phyloP scores from a whole-genome alignment of 2,888 invertebrate genomes.

The Therioaphis trifolii region DNA sequence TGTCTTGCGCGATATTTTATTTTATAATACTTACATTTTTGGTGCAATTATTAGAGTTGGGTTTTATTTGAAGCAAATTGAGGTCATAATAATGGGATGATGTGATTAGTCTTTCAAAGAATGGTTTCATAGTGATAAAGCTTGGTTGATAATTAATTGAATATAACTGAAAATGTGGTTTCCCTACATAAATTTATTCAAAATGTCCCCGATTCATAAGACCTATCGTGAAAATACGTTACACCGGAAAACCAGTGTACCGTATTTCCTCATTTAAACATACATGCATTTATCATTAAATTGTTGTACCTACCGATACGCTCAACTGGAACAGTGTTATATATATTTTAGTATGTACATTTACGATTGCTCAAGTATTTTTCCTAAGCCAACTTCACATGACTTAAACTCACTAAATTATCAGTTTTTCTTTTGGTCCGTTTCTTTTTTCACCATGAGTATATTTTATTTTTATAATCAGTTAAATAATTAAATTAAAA shows the following conservation, averaged over 20 bases:
- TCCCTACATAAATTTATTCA: neutral
- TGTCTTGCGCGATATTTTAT: too few relatives aligned
- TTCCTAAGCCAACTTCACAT: neutral
- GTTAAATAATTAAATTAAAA: too few relatives aligned
- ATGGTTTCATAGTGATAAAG: neutral
- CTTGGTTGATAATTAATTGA: neutral
- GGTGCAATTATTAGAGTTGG: too few relatives aligned
- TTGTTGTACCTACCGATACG: neutral
- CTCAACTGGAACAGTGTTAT: constrained; percentile 38
- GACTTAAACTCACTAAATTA: too few relatives aligned
- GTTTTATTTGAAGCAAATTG: too few relatives aligned
- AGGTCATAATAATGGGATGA: neutral
- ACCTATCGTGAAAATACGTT: constrained; percentile 34
- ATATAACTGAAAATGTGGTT: neutral
- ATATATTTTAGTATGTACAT: neutral
- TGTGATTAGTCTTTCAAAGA: neutral
- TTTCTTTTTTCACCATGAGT: too few relatives aligned
- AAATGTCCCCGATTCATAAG: neutral
- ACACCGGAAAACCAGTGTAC: constrained; percentile 58
- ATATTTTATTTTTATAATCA: too few relatives aligned
- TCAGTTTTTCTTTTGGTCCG: too few relatives aligned
- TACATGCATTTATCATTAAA: constrained; percentile 38
- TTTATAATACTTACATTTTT: too few relatives aligned
- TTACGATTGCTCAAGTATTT: neutral
- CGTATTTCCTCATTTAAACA: constrained; percentile 51